These are phyloP conservation scores for Carlito syrichta DNA, from an alignment of 2,113 vertebrate species.

Conservation along the genomic window DNA sequence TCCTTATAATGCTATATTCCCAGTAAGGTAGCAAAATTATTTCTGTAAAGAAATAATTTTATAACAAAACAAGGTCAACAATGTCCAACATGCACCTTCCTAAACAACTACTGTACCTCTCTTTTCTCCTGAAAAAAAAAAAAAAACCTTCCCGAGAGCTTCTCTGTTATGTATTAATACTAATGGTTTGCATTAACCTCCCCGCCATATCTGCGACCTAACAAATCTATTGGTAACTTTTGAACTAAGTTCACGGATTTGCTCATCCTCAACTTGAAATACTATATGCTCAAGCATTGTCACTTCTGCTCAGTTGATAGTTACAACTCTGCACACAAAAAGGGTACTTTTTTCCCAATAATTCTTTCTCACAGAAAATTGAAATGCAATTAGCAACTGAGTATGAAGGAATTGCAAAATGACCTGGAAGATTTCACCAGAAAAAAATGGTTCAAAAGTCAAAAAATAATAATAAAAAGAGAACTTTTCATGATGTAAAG, in stretches of 20 bases:
- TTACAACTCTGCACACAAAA: neutral
- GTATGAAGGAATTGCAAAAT: neutral
- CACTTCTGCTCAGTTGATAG: neutral
- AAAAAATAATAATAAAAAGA: neutral
- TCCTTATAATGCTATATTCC: neutral
- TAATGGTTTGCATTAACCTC: neutral
- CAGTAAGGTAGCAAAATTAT: neutral
- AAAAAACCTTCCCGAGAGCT: neutral
- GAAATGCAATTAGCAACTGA: neutral
- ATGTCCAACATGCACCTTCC: neutral
- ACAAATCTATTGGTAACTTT: neutral
- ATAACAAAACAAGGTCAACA: neutral
- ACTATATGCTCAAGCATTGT: neutral
- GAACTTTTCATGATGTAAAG: neutral
- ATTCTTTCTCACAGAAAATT: neutral
- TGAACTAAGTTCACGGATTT: neutral
- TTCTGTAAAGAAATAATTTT: neutral
- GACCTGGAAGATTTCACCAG: neutral
- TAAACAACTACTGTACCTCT: neutral
- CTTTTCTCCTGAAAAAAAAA: neutral
- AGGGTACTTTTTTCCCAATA: neutral
- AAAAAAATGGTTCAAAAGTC: neutral
- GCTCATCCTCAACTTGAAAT: neutral
- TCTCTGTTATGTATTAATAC: neutral
- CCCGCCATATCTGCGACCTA: neutral